Conservation (phyloP, 2,888 invertebrate genomes). For the Tenthredo livida region DNA sequence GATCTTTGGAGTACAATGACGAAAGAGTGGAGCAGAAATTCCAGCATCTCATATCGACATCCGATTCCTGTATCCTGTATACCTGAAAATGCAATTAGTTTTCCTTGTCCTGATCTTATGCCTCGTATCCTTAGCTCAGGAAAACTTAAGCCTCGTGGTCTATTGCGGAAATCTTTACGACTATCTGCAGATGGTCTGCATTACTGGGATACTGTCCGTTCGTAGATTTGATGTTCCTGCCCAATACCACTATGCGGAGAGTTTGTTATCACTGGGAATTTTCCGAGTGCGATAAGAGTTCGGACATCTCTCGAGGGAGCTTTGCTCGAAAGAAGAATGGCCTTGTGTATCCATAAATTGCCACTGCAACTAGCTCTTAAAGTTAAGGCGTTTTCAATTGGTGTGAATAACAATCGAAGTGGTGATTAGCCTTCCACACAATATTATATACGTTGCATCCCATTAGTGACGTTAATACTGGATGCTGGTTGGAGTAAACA, state of each 20-base stretch:
- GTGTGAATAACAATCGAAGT: not conserved
- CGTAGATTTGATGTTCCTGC: not conserved
- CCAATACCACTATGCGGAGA: not conserved
- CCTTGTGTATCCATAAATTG: not conserved
- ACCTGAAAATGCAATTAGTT: no score
- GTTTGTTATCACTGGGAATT: not conserved
- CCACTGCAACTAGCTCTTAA: not conserved
- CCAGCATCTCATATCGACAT: no score
- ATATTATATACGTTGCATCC: not conserved
- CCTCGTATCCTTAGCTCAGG: not conserved
- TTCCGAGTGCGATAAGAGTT: not conserved
- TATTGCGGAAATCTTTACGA: not conserved
- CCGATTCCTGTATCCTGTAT: no score
- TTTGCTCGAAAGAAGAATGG: not conserved
- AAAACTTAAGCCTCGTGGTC: not conserved
- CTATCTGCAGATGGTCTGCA: not conserved
- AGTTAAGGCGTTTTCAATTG: not conserved
- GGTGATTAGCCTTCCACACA: not conserved
- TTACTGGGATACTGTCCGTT: not conserved
- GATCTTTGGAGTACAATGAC: not conserved
- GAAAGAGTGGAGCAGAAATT: not conserved
- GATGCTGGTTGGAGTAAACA: not conserved
- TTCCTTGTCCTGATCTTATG: not conserved
- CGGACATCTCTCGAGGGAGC: not conserved
- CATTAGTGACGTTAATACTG: not conserved